Evolutionary conservation across 2,797 vertebrate species (phyloP), one percentile per base, ranked within the genome.

Genomic region (Protosalanx chinensis): DNA sequence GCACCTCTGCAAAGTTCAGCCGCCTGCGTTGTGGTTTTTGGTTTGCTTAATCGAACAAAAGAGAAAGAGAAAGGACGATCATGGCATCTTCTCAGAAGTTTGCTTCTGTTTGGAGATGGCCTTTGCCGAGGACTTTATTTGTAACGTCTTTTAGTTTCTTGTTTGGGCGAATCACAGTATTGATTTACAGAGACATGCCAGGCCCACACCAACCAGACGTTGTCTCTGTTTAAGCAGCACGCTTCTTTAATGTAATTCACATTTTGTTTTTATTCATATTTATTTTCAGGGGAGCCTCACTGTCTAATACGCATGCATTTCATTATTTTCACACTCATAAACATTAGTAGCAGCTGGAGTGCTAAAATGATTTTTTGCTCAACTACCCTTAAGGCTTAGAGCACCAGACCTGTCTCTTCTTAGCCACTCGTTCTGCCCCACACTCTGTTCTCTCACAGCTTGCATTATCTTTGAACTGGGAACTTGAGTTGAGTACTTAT

Each of bases 401-500:
- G 57, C 46, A 29, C 57, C 67, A 65, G 46, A 69, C 60, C 71
- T 62, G 32, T n/a, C 66, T 58, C 73, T 67, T 41, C 32, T 33
- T 12, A 63, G 59, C 35, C 71, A 72, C 58, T 10, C 72, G 68
- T 70, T 53, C 29, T 12, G 53, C 12, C 23, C 49, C 4, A 49
- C 73, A 67, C 78, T 75, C 75, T 13, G n/a, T 46, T 7, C 27
- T 72, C 77, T 73, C 78, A 29, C 67, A 67, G 35, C 30, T 61
- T 62, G 71, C 70, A 27, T 64, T 41, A 72, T 67, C 51, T 56
- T 7, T 56, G 51, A 68, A 67, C 62, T 16, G 60, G 76, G 70
- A 69, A 41, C 72, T 63, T n/a, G 64, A 64, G 37, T 77, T 69
- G 46, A 70, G 51, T 70, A 72, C 74, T 53, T 76, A 73, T 61